Conservation (phyloP, 2,113 vertebrate genomes). For the Hepsetus odoe region DNA sequence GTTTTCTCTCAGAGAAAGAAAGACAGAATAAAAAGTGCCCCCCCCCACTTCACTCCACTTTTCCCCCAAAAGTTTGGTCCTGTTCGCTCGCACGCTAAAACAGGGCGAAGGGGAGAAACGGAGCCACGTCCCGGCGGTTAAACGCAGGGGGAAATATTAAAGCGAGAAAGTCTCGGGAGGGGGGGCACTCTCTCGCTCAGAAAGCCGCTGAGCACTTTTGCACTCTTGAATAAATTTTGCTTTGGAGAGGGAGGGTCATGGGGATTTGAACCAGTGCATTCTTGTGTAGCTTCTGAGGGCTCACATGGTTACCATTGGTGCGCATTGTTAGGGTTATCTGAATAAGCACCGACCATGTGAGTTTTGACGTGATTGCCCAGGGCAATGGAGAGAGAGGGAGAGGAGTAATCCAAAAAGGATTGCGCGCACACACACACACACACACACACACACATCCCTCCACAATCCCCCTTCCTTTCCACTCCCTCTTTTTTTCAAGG, state of each 20-base stretch:
- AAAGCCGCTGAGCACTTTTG: constrained; percentile 83
- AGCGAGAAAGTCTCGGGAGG: constrained; percentile 75
- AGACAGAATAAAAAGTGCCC: not conserved
- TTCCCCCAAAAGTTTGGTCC: constrained; percentile 7
- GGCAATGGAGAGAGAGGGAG: constrained; percentile 76
- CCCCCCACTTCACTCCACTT: not conserved
- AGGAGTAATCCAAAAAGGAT: constrained; percentile 78
- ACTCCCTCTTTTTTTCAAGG: constrained; percentile 58
- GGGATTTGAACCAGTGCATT: constrained; percentile 97
- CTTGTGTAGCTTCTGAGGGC: constrained; percentile 94
- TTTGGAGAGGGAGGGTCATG: constrained; percentile 81
- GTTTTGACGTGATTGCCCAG: constrained; percentile 86
- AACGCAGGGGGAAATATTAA: constrained; percentile 76
- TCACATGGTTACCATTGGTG: constrained; percentile 96
- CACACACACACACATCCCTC: constrained; percentile 57
- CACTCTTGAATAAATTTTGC: constrained; percentile 92
- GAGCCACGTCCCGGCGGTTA: not conserved
- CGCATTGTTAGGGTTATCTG: constrained; percentile 94
- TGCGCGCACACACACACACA: constrained; percentile 69
- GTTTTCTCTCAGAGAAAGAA: not conserved
- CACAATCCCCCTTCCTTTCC: constrained; percentile 54
- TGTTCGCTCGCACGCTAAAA: not conserved
- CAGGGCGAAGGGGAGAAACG: not conserved
- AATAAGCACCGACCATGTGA: constrained; percentile 93
- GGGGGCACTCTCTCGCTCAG: constrained; percentile 74